Conservation (phyloP, 1,140 invertebrate species). For the Sogatella furcifera region DNA sequence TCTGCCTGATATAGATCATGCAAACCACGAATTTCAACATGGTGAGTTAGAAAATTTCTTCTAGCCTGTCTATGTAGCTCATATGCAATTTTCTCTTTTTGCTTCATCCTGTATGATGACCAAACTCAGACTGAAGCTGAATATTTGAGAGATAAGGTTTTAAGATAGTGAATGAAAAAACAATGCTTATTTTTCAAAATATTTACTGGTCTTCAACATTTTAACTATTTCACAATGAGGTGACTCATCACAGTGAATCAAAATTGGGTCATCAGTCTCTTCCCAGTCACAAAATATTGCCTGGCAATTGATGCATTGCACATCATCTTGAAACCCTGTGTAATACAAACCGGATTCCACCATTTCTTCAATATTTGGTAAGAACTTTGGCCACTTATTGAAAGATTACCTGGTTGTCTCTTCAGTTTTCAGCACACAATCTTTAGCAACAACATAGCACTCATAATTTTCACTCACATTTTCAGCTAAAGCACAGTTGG, state of each 20-base stretch:
- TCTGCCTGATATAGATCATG: conserved; percentile 19
- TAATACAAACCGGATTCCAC: conserved; percentile 5
- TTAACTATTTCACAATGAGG: conserved; percentile 7
- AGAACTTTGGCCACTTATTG: no score
- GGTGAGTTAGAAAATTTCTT: conserved; percentile 15
- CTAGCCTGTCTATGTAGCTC: conserved; percentile 20
- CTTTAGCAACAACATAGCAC: no score
- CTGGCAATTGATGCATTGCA: background rate
- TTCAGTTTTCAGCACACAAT: no score
- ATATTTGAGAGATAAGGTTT: background rate
- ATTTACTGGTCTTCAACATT: background rate
- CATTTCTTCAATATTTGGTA: conserved; percentile 5
- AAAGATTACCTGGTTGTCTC: no score
- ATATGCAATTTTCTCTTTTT: conserved; percentile 4
- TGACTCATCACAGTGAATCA: background rate
- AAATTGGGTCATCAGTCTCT: background rate
- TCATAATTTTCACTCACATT: no score
- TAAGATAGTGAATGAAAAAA: background rate
- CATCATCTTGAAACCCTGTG: conserved; percentile 3
- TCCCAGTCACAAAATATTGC: background rate
- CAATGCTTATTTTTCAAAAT: background rate
- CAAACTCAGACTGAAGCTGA: no score
- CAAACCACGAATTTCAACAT: conserved; percentile 12
- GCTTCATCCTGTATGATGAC: background rate
- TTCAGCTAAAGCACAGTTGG: no score